phyloP scores from a whole-genome alignment of 2,888 invertebrate genomes.

The Andrena camellia region DNA sequence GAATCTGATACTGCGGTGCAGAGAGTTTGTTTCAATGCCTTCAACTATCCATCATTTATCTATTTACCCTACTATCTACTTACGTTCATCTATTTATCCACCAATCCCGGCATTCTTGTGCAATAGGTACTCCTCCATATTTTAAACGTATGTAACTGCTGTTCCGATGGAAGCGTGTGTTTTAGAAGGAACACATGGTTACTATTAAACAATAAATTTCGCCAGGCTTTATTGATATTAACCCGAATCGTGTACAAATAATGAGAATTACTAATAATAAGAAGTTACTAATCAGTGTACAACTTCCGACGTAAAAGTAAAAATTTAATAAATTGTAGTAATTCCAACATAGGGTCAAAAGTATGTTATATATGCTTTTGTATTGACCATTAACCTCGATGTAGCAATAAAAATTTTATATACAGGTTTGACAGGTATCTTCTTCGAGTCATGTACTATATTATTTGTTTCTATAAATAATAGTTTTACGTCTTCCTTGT shows the following conservation, averaged over 20 bases:
- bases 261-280: not conserved
- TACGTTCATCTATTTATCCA: constrained; percentile 1
- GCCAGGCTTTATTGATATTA: not conserved
- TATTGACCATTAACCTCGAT: not conserved
- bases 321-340: no score
- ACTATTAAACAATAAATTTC: not conserved
- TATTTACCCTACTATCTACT: not conserved
- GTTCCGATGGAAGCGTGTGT: not conserved
- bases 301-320: no score
- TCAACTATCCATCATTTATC: not conserved
- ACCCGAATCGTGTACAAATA: not conserved
- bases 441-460: not conserved
- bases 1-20: not conserved
- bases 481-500: not conserved
- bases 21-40: not conserved
- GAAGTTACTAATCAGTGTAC: no score
- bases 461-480: not conserved
- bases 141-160: not conserved
- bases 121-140: not conserved
- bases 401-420: not conserved
- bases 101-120: not conserved
- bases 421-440: not conserved
- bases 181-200: not conserved
- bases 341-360: no score
- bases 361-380: no score